Evolutionary conservation across 2,113 vertebrate species (phyloP).

Genomic region (Sinocyclocheilus rhinocerous): DNA sequence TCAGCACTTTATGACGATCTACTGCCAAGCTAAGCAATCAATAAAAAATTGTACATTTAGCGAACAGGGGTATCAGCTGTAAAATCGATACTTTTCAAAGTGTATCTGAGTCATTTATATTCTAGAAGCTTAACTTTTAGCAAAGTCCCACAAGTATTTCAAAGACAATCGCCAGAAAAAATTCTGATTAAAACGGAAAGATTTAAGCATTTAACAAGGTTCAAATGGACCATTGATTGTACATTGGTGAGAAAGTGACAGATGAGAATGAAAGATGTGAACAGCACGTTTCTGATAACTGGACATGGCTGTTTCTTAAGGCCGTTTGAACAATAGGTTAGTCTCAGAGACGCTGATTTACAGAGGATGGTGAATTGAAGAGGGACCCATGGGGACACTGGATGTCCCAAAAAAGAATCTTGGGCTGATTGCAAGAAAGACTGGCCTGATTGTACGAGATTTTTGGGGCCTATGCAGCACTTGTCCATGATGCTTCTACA

Average conservation of each 20-base stretch:
- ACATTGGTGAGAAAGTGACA: conserved; percentile 54
- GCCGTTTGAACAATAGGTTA: conserved; percentile 55
- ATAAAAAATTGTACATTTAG: conserved; percentile 61
- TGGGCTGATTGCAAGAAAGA: conserved; percentile 73
- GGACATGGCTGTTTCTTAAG: conserved; percentile 33
- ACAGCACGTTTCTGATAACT: conserved; percentile 56
- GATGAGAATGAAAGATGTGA: conserved; percentile 56
- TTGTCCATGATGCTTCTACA: conserved; percentile 67
- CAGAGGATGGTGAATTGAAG: conserved; percentile 53
- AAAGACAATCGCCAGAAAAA: conserved; percentile 15
- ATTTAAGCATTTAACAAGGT: conserved; percentile 22
- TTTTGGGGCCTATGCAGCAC: conserved; percentile 53
- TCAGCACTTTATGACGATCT: conserved; percentile 67
- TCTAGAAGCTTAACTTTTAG: conserved; percentile 3
- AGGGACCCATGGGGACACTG: conserved; percentile 57
- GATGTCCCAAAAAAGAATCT: conserved; percentile 74
- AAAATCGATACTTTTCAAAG: conserved; percentile 69
- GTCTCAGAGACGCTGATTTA: conserved; percentile 68
- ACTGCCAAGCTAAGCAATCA: conserved; percentile 70
- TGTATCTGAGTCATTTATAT: neutral
- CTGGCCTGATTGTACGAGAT: conserved; percentile 70
- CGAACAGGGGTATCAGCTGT: conserved; percentile 48
- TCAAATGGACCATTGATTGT: conserved; percentile 60
- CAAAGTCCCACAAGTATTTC: conserved; percentile 34
- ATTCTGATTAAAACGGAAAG: conserved; percentile 14